phyloP scores from a whole-genome alignment of 2,113 vertebrate species.

The Scartelaos histophorus region DNA sequence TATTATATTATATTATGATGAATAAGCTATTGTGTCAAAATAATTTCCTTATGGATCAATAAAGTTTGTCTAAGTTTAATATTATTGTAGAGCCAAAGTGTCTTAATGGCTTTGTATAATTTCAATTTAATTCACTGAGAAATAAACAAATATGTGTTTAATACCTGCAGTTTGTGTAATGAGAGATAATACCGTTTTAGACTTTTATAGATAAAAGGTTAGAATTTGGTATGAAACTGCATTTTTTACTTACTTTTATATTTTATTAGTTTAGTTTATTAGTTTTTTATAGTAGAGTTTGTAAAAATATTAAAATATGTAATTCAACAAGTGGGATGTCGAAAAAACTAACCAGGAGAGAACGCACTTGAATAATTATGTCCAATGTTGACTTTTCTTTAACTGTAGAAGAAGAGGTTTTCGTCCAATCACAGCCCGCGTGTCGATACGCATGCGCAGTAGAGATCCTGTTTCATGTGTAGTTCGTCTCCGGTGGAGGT shows the following conservation, averaged over 20 bases:
- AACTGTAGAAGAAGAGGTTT: constrained; percentile 39
- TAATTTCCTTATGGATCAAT: too few relatives aligned
- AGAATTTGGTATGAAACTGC: too few relatives aligned
- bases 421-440: constrained; percentile 59
- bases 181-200: too few relatives aligned
- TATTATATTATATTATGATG: too few relatives aligned
- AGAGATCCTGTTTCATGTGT: constrained; percentile 46
- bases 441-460: constrained; percentile 63
- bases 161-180: too few relatives aligned
- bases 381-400: neutral
- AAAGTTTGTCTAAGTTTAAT: too few relatives aligned
- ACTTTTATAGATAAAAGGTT: too few relatives aligned
- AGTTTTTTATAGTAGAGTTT: neutral
- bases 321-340: neutral
- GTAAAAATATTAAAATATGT: neutral
- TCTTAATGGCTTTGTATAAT: too few relatives aligned
- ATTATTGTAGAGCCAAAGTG: too few relatives aligned
- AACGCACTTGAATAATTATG: neutral
- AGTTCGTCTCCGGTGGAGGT: constrained; percentile 74
- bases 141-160: too few relatives aligned
- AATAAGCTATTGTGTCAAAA: too few relatives aligned
- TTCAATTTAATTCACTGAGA: too few relatives aligned
- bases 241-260: neutral
- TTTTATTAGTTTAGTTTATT: neutral
- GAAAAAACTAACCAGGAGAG: neutral